Conservation (phyloP, 1,140 invertebrate species). For the Akabosia matsudoensis region DNA sequence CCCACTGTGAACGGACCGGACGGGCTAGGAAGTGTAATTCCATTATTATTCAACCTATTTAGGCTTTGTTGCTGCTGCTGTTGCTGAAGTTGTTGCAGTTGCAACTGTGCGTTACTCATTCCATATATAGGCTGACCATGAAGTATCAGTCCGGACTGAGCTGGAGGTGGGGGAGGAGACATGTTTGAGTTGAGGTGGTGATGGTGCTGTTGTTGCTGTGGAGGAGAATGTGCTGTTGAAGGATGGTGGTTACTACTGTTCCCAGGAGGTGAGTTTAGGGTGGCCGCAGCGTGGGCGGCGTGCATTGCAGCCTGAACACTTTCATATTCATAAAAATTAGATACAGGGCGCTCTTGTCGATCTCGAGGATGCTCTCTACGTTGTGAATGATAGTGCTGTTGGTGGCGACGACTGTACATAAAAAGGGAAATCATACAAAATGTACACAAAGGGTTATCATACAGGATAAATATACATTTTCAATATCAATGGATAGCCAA, state of each 20-base stretch:
- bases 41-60: conserved; percentile 36
- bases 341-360: conserved; percentile 63
- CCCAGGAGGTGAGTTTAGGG: conserved; percentile 41
- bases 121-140: conserved; percentile 53
- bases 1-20: conserved; percentile 31
- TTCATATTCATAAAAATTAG: conserved; percentile 80
- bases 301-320: conserved; percentile 62
- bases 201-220: conserved; percentile 45
- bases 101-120: conserved; percentile 23
- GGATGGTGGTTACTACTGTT: conserved; percentile 48
- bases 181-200: conserved; percentile 26
- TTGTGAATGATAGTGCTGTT: conserved; percentile 73
- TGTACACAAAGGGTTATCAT: not conserved
- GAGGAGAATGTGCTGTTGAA: conserved; percentile 46
- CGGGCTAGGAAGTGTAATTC: conserved; percentile 45
- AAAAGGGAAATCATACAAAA: not conserved
- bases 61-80: too few species aligned
- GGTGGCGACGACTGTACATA: conserved; percentile 58
- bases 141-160: conserved; percentile 58
- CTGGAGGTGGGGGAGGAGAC: conserved; percentile 10
- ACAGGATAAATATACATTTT: not conserved
- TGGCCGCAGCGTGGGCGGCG: conserved; percentile 23
- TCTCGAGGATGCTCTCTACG: conserved; percentile 62
- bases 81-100: conserved; percentile 24
- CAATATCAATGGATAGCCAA: not conserved